Base-by-base conservation (phyloP, 2,113 vertebrate species). In the Muscicapa adusta region DNA sequence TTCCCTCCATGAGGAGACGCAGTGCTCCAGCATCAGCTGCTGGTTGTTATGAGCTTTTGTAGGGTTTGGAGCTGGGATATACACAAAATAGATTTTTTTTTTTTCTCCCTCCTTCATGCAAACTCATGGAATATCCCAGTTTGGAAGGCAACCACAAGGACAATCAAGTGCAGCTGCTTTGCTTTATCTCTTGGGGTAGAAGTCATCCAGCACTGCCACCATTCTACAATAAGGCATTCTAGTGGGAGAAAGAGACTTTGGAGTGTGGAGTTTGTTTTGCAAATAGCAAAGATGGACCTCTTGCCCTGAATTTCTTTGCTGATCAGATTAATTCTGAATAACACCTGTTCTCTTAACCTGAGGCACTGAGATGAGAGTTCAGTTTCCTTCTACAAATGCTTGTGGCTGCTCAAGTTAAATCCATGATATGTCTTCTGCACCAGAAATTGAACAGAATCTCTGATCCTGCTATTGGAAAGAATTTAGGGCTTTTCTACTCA, bases 271-370 rank as follows among this genome's bases (percentile, higher is more conserved):
- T 2, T 3, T 58, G 34, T 47, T 76, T 60, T 83, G 14, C 48
- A 34, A 6, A 29, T 58, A 22, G 29, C 17, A 17, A 60, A 80
- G 61, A 34, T 24, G 14, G 24, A 38, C 43, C 9, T 91, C 71
- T 82, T 71, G 25, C 38, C 38, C 5, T 72, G 15, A 70, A 63
- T 68, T 91, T 80, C 18, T 78, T 75, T 12, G 14, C 57, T 54
- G 16, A 9, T 63, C n/a, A 38, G 29, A 47, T 80, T 77, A 22
- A 29, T 81, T 90, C 26, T 47, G 40, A n/a, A 45, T 31, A 68
- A 51, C 8, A 28, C 33, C 9, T 0, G 0, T 58, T 33, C 45
- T 74, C 12, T 7, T 56, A 65, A 61, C 23, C 23, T 42, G 28
- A 66, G 48, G 28, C 25, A 8, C 10, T n/a, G 19, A 70, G 12